Base-by-base conservation (phyloP, 2,888 invertebrate genomes). In the Epinotia ramella region DNA sequence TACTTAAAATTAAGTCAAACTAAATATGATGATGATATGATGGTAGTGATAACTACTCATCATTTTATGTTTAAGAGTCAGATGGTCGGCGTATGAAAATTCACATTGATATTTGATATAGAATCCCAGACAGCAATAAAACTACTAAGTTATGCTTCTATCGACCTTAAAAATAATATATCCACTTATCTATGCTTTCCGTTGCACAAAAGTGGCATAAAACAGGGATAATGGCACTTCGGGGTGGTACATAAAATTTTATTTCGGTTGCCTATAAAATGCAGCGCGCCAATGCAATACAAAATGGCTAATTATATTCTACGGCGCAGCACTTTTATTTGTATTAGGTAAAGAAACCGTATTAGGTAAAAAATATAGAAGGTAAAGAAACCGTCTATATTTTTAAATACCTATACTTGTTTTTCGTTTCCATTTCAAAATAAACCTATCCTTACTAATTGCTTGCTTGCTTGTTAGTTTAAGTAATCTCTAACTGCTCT, bases 241-340 rank as follows among this genome's bases (percentile, higher is more conserved):
- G 78, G 67, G 64, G 67, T 20, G 67, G 53, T n/a, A 62, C 68
- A 70, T 81, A 67, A 80, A 78, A 77, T 73, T 79, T 77, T 76
- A 76, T 77, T 78, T 80, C 78, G 77, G 78, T 77, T 57, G 65
- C 77, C 65, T 77, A 78, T 83, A 78, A 83, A 82, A 77, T 77
- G 75, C 68, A 77, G 78, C 70, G 73, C 72, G 70, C 74, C 76
- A 77, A 78, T 73, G 67, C 77, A 76, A 76, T 72, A 76, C 46
- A 11, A 67, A 76, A 67, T 76, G 56, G 75, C 72, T 72, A 72
- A 72, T 76, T 72, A 76, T 71, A 62, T 72, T 76, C 56, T 62
- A 70, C 56, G 44, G 56, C 20, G 46, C 28, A 63, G 67, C 66
- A n/a, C 40, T 20, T 62, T 62, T 56, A 7, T 28, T 46, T 16